Base-by-base conservation (phyloP, 2,113 vertebrate species). In the Lipophrys pholis region DNA sequence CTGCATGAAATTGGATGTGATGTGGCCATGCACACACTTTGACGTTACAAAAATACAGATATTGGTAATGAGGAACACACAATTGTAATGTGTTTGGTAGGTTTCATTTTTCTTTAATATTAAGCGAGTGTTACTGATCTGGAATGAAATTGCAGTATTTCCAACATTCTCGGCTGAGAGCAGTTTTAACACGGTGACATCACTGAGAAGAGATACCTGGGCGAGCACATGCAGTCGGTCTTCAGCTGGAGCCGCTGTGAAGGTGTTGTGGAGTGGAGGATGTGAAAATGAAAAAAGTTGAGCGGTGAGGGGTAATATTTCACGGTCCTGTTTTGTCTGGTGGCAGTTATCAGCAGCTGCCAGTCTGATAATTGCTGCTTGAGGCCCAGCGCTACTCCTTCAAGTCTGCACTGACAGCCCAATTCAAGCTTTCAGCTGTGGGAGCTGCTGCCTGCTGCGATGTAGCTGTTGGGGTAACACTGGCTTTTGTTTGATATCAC, bases 281-380 rank as follows among this genome's bases (percentile, higher is more conserved):
- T 63, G 75, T 74, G 68, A 77, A 84, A 86, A 76, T 66, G 51
- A 38, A 38, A 73, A 40, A 73, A 54, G 41, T 49, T 30, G 38
- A 82, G 73, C 4, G 8, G 35, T 76, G 75, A 66, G 40, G 56
- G 78, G 69, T 79, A 74, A 87, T 88, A 85, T 90, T 81, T 89
- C 82, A 86, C 56, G n/a, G 70, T 60, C 14, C 81, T 85, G 78
- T 89, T 88, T 88, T 87, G 84, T 89, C 86, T 89, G 74, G 72
- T 89, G 86, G 88, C 86, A 88, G 87, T 87, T 90, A 91, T 91
- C 82, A 90, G 92, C 84, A 87, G 87, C 92, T 91, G 89, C 86
- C 85, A 90, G 76, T 92, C 84, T 84, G 89, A 88, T 91, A 89
- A 93, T 90, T 90, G 88, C 84, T 73, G 89, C 89, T 88, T 15